Evolutionary conservation across 2,113 vertebrate species (phyloP).

Genomic region (Ceratotherium simum): DNA sequence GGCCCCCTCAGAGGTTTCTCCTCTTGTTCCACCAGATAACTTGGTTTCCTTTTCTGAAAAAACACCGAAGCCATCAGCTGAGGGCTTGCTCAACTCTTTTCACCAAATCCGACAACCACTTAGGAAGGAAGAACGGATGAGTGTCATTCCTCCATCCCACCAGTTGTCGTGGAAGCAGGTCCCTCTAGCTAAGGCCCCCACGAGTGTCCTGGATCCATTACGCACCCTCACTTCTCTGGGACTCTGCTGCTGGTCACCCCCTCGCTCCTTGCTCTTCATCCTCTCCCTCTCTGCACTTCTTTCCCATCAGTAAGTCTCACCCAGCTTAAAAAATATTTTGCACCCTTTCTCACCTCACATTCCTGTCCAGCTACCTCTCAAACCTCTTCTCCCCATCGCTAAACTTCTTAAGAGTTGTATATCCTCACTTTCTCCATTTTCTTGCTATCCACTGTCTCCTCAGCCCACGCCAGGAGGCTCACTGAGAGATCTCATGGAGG

Average conservation of each 20-base stretch:
- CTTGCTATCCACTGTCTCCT: background rate
- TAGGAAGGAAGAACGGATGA: background rate
- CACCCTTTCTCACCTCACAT: background rate
- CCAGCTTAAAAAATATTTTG: background rate
- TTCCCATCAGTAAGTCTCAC: background rate
- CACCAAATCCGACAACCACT: background rate
- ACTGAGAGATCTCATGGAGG: background rate
- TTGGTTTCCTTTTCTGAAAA: background rate
- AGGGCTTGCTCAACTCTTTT: background rate
- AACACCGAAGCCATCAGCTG: background rate
- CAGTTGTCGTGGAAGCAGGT: background rate
- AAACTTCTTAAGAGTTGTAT: background rate
- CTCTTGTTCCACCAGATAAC: background rate
- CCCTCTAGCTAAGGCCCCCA: too few relatives aligned
- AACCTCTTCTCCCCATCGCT: background rate
- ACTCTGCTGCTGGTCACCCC: background rate
- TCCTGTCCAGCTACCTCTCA: background rate
- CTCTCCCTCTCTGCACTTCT: background rate
- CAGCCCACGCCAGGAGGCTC: background rate
- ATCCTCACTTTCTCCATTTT: background rate
- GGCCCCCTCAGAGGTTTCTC: background rate
- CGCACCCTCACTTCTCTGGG: too few relatives aligned
- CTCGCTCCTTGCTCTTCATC: background rate
- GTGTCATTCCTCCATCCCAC: background rate
- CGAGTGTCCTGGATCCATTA: too few relatives aligned